Base-by-base conservation (phyloP, 2,113 vertebrate species). In the Coreoperca whiteheadi region DNA sequence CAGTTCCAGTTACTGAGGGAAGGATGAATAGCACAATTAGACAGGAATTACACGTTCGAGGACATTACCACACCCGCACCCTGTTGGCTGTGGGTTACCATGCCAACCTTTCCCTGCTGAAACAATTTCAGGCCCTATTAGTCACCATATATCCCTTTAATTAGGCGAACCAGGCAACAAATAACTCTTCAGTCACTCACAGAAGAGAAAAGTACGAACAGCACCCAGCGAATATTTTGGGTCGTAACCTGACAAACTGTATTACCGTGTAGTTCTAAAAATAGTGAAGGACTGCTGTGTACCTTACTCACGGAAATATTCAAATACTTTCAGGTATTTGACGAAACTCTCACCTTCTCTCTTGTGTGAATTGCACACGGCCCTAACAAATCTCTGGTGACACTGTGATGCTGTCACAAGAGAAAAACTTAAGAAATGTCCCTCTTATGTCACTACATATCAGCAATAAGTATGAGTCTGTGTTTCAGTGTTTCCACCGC, bases 181-280 rank as follows among this genome's bases (percentile, higher is more conserved):
- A 25, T 34, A 50, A 48, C 48, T 20, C 5, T 7, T 50, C 48
- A 21, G 21, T 32, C 43, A 51, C 11, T 56, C n/a, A 41, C 18
- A 20, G 21, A 4, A 4, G 50, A 51, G 57, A 28, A 46, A 23
- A 43, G 61, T 67, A 73, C 10, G 3, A 73, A 60, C 23, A 30
- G 39, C 41, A 50, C 1, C 0, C 10, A 1, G 9, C 1, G 5
- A 37, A 32, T 34, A n/a, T 53, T 82, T 64, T 48, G 41, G 50
- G 2, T 3, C 5, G 20, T 8, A 87, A 87, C 88, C 82, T 76
- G 89, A 88, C 79, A 81, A 66, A 83, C 89, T 23, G 66, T 80
- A 88, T 90, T 87, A 77, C 81, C 67, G 28, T 51, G 25, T 10
- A 74, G 60, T n/a, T 63, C 41, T 48, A 48, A 53, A 64, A 37